Conservation (phyloP, 1,140 invertebrate species). For the Drosophila sturtevanti region DNA sequence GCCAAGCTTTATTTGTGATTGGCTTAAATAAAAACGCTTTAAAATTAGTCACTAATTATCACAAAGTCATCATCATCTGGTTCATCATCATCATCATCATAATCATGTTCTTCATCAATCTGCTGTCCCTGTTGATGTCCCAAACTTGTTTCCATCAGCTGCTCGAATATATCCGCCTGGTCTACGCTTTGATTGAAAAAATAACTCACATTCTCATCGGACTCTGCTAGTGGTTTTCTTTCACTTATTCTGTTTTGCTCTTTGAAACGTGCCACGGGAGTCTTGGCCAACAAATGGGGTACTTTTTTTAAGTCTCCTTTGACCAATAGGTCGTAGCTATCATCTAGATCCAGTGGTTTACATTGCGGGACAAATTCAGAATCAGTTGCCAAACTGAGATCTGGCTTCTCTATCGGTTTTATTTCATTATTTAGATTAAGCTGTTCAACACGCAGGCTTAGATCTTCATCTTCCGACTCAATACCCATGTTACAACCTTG, state of each 20-base stretch:
- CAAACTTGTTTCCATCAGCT: conserved; percentile 66
- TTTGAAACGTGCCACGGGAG: conserved; percentile 61
- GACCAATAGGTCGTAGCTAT: conserved; percentile 72
- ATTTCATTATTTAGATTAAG: neutral
- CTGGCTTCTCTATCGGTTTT: conserved; percentile 32
- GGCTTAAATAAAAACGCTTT: conserved; percentile 35
- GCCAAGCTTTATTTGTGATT: conserved; percentile 69
- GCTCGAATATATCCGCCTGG: conserved; percentile 62
- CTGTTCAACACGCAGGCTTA: neutral
- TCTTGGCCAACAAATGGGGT: conserved; percentile 22
- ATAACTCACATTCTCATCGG: conserved; percentile 53
- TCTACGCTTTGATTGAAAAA: conserved; percentile 63
- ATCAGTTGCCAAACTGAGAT: conserved; percentile 15
- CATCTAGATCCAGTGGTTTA: conserved; percentile 58
- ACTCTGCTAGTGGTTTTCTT: conserved; percentile 32
- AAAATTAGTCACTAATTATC: conserved; percentile 45
- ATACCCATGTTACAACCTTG: neutral
- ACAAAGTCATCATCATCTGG: conserved; percentile 25
- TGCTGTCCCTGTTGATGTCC: conserved; percentile 15
- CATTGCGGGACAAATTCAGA: neutral
- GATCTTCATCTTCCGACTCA: neutral
- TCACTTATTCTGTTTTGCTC: conserved; percentile 12
- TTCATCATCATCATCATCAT: neutral
- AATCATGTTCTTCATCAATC: neutral
- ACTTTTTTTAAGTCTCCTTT: conserved; percentile 40